These are phyloP conservation scores for Cotesia chilonis DNA, from an alignment of 1,140 invertebrate genomes.

Conservation along the genomic window DNA sequence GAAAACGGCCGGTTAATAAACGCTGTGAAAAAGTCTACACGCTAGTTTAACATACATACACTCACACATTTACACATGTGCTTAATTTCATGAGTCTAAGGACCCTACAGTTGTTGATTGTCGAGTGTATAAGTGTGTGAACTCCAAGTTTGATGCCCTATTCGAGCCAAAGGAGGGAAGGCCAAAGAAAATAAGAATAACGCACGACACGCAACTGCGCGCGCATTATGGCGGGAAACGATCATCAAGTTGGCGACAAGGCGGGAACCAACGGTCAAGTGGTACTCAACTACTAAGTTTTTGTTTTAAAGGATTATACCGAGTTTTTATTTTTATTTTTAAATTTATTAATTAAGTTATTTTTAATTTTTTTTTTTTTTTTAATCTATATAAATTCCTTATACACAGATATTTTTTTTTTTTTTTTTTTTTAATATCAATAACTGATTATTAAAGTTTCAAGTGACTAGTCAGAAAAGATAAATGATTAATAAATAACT, in stretches of 20 bases:
- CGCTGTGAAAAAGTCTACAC: not conserved
- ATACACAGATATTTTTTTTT: too few species aligned
- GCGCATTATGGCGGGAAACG: conserved; percentile 17
- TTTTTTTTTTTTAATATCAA: too few species aligned
- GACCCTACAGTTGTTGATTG: not conserved
- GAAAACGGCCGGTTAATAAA: not conserved
- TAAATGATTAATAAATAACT: too few species aligned
- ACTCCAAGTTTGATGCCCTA: conserved; percentile 17
- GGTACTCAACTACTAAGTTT: not conserved
- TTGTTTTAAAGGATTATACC: too few species aligned
- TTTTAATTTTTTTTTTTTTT: too few species aligned
- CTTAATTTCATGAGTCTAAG: not conserved
- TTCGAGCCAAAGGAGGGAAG: conserved; percentile 2
- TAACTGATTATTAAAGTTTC: too few species aligned
- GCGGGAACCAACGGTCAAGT: not conserved
- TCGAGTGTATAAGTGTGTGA: not conserved
- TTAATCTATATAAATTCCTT: too few species aligned
- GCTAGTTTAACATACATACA: not conserved
- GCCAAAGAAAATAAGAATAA: not conserved
- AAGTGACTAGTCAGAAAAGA: too few species aligned
- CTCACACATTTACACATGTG: not conserved
- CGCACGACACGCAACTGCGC: conserved; percentile 17
- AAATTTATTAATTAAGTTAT: too few species aligned
- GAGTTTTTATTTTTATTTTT: too few species aligned
- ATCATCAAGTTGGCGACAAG: not conserved